phyloP scores from a whole-genome alignment of 2,113 vertebrate species.

The Piaya cayana region DNA sequence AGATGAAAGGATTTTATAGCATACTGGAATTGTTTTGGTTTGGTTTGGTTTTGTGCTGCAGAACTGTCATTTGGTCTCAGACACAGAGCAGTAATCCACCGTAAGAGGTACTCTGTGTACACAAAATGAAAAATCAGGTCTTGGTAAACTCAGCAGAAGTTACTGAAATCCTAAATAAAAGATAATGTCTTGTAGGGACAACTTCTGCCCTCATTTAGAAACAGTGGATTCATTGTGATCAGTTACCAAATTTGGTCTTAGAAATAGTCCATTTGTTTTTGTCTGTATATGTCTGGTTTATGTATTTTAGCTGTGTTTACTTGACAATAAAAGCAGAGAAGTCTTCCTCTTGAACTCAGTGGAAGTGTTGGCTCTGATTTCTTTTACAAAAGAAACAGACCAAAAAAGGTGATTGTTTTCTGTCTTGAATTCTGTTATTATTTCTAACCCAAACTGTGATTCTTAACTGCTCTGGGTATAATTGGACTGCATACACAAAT shows the following conservation, averaged over 20 bases:
- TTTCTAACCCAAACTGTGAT: not conserved
- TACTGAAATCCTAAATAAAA: not conserved
- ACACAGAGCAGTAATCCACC: not conserved
- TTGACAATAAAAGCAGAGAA: slow-evolving; percentile 33
- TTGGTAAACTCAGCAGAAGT: not conserved
- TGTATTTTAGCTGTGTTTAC: slow-evolving; percentile 46
- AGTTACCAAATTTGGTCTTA: slow-evolving; percentile 37
- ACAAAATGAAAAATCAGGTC: not conserved
- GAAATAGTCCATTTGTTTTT: slow-evolving; percentile 4
- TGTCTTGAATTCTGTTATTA: slow-evolving; percentile 6
- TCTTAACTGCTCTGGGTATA: not conserved
- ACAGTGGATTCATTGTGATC: slow-evolving; percentile 16
- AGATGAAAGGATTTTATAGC: not conserved
- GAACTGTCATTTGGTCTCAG: not conserved
- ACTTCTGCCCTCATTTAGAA: not conserved
- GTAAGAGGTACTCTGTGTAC: not conserved
- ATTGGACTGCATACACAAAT: not conserved
- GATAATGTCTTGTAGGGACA: not conserved
- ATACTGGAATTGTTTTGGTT: not conserved
- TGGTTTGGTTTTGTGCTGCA: not conserved
- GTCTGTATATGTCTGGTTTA: slow-evolving; percentile 28
- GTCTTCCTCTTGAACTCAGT: not conserved
- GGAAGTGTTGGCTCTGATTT: not conserved
- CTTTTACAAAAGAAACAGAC: slow-evolving; percentile 24
- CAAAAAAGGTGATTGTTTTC: slow-evolving; percentile 28